Base-by-base conservation (phyloP, 2,797 vertebrate species). In the Argentina silus region DNA sequence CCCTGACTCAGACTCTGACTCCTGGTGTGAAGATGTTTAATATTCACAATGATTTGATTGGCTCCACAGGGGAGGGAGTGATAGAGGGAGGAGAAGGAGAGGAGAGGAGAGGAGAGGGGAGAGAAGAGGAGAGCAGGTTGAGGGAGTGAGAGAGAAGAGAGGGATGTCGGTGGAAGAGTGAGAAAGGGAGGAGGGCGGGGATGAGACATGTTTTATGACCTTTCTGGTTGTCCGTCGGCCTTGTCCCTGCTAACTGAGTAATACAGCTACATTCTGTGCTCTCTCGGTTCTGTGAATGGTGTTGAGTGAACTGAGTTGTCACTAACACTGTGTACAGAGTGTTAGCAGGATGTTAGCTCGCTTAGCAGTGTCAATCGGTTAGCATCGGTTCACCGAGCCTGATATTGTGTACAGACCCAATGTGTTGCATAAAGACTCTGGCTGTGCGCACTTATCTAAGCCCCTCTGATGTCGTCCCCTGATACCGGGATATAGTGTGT, bases 381-480 rank as follows among this genome's bases (percentile, higher is more conserved):
- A 21, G 56, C 56, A 19, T 8, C 11, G 10, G 56, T 10, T 21
- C 19, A 36, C 27, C 1, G 27, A 36, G 27, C 27, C 56, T 19
- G 56, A 57, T 19, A 2, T 17, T 19, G 17, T 10, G 10, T 19
- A 10, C 19, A 19, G 19, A 1, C 56, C 1, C 9, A 4, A 36
- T 21, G 64, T 61, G 67, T 15, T 78, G 67, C 1, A 7, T 21
- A 9, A 72, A 61, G 69, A 47, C 67, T 72, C 74, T 65, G 76
- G 64, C 68, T 72, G 64, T 57, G 68, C 4, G 67, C 10, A 82
- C 76, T 79, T 21, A 47, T 53, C 57, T 61, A 53, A 61, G 5
- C 27, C 19, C 57, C 42, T 85, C 81, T 83, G 77, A 81, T 81
- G 68, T 74, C 53, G 78, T 86, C 86, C 80, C 81, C 19, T n/a